Conservation (phyloP, 2,797 vertebrate species). For the Valencia hispanica region DNA sequence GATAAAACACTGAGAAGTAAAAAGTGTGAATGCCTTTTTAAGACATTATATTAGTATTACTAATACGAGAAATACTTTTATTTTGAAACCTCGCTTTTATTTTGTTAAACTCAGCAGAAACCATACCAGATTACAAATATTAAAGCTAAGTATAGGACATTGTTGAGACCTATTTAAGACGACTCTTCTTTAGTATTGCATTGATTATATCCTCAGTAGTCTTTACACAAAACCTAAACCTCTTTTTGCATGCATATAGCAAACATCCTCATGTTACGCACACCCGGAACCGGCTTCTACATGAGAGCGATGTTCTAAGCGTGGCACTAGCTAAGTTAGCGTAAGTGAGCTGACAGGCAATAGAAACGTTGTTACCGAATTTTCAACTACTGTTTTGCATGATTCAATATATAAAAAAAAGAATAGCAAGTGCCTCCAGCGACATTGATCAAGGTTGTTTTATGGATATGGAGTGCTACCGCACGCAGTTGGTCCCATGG, state of each 20-base stretch:
- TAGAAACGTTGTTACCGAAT: background rate
- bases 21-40: background rate
- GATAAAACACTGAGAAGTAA: background rate
- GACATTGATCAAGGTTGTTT: no score
- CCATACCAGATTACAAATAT: background rate
- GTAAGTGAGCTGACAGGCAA: background rate
- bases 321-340: background rate
- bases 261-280: background rate
- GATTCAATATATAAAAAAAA: no score
- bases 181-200: background rate
- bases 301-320: background rate
- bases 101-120: slow-evolving; percentile 26
- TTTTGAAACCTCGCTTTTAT: slow-evolving; percentile 60
- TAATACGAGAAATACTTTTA: slow-evolving; percentile 30
- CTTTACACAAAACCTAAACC: background rate
- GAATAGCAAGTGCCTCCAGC: no score
- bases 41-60: background rate
- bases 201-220: background rate
- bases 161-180: slow-evolving; percentile 4
- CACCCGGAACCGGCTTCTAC: background rate
- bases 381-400: background rate
- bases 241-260: background rate
- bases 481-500: slow-evolving; percentile 77
- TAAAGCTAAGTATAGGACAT: slow-evolving; percentile 2
- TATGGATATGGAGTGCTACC: rapidly evolving